phyloP scores from a whole-genome alignment of 1,140 invertebrate genomes.

The Halesus radiatus region DNA sequence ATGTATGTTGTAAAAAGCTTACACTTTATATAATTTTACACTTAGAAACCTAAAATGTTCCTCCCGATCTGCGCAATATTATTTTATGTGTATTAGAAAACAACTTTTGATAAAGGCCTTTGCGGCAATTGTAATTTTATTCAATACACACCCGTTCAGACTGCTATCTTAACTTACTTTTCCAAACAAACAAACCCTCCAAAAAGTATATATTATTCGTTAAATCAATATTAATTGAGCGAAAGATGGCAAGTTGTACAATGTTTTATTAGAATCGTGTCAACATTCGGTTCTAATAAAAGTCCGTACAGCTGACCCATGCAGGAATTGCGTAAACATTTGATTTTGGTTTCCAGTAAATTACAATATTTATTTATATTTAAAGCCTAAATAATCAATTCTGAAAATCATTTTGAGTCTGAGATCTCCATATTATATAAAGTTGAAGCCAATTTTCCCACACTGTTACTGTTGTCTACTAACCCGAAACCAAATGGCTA shows the following conservation, averaged over 20 bases:
- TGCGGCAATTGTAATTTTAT: too few species aligned
- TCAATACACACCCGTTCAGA: not conserved
- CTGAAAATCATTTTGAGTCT: not conserved
- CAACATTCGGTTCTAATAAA: not conserved
- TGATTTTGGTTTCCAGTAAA: conserved; percentile 29
- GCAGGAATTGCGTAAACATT: conserved; percentile 10
- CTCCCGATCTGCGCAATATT: not conserved
- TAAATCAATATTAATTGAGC: conserved; percentile 28
- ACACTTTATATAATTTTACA: not conserved
- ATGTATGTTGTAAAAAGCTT: not conserved
- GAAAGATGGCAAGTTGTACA: conserved; percentile 14
- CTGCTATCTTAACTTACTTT: conserved; percentile 7
- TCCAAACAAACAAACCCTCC: not conserved
- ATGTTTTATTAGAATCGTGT: not conserved
- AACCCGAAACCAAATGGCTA: conserved; percentile 19
- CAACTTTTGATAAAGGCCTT: too few species aligned
- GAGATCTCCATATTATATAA: not conserved
- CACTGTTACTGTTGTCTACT: not conserved
- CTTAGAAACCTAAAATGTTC: conserved; percentile 6
- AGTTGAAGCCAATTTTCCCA: not conserved
- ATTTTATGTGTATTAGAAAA: too few species aligned
- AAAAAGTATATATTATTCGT: conserved; percentile 8
- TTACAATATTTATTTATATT: not conserved
- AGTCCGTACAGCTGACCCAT: not conserved
- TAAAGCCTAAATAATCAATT: not conserved